These are phyloP conservation scores for Elgonia sp. DNA, from an alignment of 2,888 invertebrate species.

Conservation along the genomic window DNA sequence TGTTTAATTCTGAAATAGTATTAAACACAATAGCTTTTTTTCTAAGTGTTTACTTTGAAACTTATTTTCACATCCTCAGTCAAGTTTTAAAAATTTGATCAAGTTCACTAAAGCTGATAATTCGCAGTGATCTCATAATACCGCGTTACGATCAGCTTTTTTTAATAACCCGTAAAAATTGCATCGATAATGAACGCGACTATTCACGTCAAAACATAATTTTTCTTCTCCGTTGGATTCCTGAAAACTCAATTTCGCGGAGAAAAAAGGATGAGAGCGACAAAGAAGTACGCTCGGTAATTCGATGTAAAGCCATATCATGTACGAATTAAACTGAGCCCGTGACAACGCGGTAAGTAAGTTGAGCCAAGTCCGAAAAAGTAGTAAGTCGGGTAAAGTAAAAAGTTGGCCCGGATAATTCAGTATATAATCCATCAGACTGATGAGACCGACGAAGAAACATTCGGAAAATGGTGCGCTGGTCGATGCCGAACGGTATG, in stretches of 20 bases:
- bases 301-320: slow-evolving; percentile 70
- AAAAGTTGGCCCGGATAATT: slow-evolving; percentile 66
- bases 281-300: slow-evolving; percentile 48
- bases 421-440: slow-evolving; percentile 65
- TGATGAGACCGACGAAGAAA: slow-evolving; percentile 45
- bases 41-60: too few relatives aligned
- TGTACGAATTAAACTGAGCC: slow-evolving; percentile 67
- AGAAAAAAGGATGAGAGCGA: slow-evolving; percentile 4
- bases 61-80: too few relatives aligned
- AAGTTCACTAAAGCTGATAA: neutral
- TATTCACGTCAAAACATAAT: slow-evolving; percentile 42
- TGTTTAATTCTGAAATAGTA: too few relatives aligned
- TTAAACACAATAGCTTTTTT: too few relatives aligned
- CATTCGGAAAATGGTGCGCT: slow-evolving; percentile 11
- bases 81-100: too few relatives aligned
- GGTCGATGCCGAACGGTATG: slow-evolving; percentile 1
- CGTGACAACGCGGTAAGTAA: slow-evolving; percentile 70
- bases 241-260: slow-evolving; percentile 49
- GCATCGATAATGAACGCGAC: slow-evolving; percentile 26
- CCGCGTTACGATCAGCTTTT: neutral
- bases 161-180: neutral
- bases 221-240: slow-evolving; percentile 25
- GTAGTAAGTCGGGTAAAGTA: slow-evolving; percentile 55
- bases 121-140: neutral
- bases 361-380: slow-evolving; percentile 67